These are phyloP conservation scores for Callosobruchus maculatus DNA, from an alignment of 2,888 invertebrate species.

Conservation along the genomic window DNA sequence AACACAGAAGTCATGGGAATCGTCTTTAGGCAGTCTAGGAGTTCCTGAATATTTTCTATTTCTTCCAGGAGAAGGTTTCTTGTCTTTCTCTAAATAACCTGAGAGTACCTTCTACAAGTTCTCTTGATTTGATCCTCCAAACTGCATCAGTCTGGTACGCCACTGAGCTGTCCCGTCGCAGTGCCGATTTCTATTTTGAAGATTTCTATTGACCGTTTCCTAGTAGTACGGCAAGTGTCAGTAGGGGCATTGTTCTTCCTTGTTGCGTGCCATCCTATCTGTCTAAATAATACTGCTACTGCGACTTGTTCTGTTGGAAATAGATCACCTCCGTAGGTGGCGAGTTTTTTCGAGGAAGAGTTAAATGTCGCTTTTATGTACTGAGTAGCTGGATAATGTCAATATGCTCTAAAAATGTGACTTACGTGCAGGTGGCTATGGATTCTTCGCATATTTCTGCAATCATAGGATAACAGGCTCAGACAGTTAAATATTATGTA, in stretches of 20 bases:
- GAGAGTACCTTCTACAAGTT: no score
- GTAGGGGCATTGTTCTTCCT: background rate
- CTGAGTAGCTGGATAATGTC: background rate
- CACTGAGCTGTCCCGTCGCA: background rate
- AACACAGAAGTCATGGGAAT: no score
- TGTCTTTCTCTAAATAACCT: no score
- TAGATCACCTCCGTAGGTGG: background rate
- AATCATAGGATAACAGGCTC: background rate
- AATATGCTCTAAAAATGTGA: background rate
- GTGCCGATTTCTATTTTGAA: background rate
- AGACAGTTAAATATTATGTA: no score
- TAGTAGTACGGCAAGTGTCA: background rate
- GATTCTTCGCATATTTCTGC: background rate
- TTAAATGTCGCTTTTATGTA: background rate
- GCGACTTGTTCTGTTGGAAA: slow-evolving; percentile 1
- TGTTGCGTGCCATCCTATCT: slow-evolving; percentile 23
- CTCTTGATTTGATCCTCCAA: no score
- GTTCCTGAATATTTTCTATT: no score
- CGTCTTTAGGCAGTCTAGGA: no score
- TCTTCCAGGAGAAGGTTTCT: no score
- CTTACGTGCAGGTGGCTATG: background rate
- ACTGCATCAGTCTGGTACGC: background rate
- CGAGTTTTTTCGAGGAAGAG: background rate
- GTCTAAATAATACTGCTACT: slow-evolving; percentile 31
- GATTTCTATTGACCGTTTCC: slow-evolving; percentile 13